phyloP scores from a whole-genome alignment of 1,140 invertebrate species.

The Maconellicoccus hirsutus region DNA sequence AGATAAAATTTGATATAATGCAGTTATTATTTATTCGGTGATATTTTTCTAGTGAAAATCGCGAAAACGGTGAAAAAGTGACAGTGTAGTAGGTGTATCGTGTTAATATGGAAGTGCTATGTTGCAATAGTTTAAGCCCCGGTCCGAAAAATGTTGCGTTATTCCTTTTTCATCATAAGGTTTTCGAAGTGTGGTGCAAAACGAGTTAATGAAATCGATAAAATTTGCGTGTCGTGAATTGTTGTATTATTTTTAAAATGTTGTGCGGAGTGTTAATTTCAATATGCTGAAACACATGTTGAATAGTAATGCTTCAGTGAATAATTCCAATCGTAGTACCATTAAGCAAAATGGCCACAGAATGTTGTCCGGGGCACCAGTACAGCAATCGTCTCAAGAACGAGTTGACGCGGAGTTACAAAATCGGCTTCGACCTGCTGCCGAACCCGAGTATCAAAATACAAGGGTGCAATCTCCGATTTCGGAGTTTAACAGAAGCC shows the following conservation, averaged over 20 bases:
- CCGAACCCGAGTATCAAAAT: slow-evolving; percentile 13
- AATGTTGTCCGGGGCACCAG: neutral
- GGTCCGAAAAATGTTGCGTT: neutral
- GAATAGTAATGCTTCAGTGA: neutral
- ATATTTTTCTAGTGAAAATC: no score
- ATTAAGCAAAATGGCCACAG: neutral
- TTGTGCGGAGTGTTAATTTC: neutral
- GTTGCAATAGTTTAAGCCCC: neutral
- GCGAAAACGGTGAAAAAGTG: no score
- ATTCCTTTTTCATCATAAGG: no score
- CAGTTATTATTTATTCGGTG: no score
- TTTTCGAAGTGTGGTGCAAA: no score
- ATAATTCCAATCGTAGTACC: neutral
- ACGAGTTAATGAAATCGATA: no score
- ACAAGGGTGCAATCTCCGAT: neutral
- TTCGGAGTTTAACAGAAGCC: neutral
- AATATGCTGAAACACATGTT: slow-evolving; percentile 16
- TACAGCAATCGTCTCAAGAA: neutral
- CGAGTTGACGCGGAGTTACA: neutral
- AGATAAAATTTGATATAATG: no score
- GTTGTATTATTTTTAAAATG: neutral
- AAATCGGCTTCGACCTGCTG: neutral
- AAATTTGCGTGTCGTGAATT: no score
- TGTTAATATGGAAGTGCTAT: neutral
- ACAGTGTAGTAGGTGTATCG: neutral